Evolutionary conservation across 2,888 invertebrate genomes (phyloP), one percentile per base, ranked within the genome.

Genomic region (Schizotus pectinicornis): DNA sequence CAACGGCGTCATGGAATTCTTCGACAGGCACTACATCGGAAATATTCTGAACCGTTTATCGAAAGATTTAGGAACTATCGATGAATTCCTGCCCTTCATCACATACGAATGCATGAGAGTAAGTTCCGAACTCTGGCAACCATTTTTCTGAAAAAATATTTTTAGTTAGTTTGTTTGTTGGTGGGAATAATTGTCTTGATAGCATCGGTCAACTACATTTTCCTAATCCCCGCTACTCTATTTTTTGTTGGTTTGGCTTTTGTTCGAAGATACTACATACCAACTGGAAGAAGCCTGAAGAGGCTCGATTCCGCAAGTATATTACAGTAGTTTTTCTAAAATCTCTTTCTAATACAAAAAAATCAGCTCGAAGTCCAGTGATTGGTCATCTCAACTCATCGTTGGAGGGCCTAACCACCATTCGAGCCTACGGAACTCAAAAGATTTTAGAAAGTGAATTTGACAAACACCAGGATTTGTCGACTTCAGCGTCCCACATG

Each of bases 11-110:
- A 88, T 92, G 82, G 78, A 83, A 57, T 94, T 94, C 77, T 94
- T 93, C 71, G 89, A 92, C 70, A 85, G 83, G 0, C 91, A 92
- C 77, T 88, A 92, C 3, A 87, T 91, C 43, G 83, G 83, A 8
- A 78, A 83, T 60, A 85, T 90, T 63, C 76, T 90, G 54, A 90
- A 89, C 74, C 79, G 90, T 51, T 89, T 90, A 75, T 86, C 89
- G 0, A 90, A 89, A 75, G 90, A 90, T 73, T 80, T 87, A 49
- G 36, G 56, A 51, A 58, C 50, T 1, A 49, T 69, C 7, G 70
- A 70, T 43, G 70, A 70, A 59, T 45, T 39, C 22, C 45, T 70
- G 31, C 70, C 70, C 2, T 57, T 59, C 14, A 52, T 61, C 6
- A 53, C 61, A 35, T 59, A 48, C 38, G 67, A 63, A 36, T 64